Percentiles rank a stretch among this genome's conserved stretches.
Evolutionary conservation across 1,140 invertebrate species (phyloP).

Genomic region (Aphelinus certus): DNA sequence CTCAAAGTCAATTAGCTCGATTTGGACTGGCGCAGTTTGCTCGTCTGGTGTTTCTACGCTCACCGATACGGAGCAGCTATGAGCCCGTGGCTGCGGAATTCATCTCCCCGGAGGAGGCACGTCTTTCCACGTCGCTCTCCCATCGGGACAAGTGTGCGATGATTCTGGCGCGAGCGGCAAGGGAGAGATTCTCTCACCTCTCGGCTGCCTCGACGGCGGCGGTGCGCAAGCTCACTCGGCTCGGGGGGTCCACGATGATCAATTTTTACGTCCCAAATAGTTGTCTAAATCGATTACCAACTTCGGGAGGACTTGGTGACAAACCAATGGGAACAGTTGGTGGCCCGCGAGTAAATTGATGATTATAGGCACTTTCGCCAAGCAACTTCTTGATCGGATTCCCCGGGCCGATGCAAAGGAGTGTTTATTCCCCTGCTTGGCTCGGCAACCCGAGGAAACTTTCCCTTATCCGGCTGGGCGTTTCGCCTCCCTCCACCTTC

Average conservation of each 20-base stretch:
- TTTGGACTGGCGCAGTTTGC: conserved; percentile 49
- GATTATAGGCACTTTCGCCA: conserved; percentile 29
- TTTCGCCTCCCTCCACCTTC: no score
- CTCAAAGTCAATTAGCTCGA: conserved; percentile 52
- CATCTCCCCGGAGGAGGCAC: no score
- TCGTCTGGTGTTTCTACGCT: conserved; percentile 18
- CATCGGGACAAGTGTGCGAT: no score
- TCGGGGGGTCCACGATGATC: not conserved
- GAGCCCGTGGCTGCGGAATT: no score
- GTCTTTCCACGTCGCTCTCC: no score
- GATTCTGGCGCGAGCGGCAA: no score
- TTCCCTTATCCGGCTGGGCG: no score
- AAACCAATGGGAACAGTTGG: conserved; percentile 40
- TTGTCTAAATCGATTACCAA: conserved; percentile 37
- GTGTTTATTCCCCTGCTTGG: conserved; percentile 14
- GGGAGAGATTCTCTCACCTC: no score
- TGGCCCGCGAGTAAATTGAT: conserved; percentile 32
- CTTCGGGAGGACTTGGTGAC: conserved; percentile 15
- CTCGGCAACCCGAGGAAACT: not conserved
- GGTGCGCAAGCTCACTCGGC: no score
- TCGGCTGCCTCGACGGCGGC: no score
- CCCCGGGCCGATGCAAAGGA: conserved; percentile 8
- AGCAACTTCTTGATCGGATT: conserved; percentile 29
- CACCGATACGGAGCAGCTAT: not conserved
- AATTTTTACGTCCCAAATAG: conserved; percentile 35